Evolutionary conservation across 2,888 invertebrate species (phyloP).

Genomic region (Lathronympha strigana): DNA sequence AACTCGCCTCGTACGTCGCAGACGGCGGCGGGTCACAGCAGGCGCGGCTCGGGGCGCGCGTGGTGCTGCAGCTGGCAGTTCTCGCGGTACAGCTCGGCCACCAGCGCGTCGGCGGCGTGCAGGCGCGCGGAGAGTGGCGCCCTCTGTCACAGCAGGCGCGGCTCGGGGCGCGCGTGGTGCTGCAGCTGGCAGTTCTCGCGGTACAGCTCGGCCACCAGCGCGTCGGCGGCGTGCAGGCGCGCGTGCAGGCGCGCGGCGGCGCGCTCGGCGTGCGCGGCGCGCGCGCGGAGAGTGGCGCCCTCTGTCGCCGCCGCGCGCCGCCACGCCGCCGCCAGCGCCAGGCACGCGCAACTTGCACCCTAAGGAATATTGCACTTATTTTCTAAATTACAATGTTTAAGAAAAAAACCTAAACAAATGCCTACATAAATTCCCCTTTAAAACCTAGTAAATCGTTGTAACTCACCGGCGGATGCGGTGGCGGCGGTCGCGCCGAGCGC

Average conservation of each 20-base stretch:
- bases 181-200: conserved; percentile 89
- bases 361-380: too few species aligned
- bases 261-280: conserved; percentile 59
- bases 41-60: conserved; percentile 11
- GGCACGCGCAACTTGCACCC: conserved; percentile 1
- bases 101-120: conserved; percentile 77
- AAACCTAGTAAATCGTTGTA: too few species aligned
- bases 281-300: conserved; percentile 62
- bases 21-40: conserved; percentile 24
- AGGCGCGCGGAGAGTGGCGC: neutral
- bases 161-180: conserved; percentile 49
- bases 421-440: too few species aligned
- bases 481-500: neutral
- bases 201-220: conserved; percentile 89
- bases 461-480: neutral
- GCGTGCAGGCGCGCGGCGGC: conserved; percentile 74
- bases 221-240: conserved; percentile 86
- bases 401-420: too few species aligned
- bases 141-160: conserved; percentile 30
- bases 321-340: conserved; percentile 64
- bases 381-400: neutral
- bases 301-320: conserved; percentile 63
- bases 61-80: conserved; percentile 87
- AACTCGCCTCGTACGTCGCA: neutral
- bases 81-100: conserved; percentile 90